phyloP scores from a whole-genome alignment of 2,888 invertebrate genomes.

The Melinaea menophilus region DNA sequence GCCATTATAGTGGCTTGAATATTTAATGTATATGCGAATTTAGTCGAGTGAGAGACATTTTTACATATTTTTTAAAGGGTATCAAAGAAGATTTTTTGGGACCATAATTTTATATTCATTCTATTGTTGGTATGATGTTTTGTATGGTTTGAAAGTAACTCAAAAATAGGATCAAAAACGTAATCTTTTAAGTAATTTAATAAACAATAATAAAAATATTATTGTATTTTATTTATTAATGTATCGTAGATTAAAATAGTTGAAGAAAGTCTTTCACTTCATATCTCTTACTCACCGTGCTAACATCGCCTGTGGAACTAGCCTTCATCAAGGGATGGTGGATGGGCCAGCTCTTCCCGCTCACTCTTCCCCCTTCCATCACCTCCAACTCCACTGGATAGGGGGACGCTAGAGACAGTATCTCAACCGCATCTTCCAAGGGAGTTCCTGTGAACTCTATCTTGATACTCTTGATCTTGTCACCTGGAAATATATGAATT shows the following conservation, averaged over 20 bases:
- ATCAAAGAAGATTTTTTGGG: no score
- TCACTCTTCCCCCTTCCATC: constrained; percentile 67
- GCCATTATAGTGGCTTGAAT: constrained; percentile 18
- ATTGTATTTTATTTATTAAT: no score
- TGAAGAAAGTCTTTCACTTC: no score
- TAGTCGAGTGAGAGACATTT: no score
- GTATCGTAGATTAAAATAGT: no score
- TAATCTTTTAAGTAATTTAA: no score
- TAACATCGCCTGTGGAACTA: constrained; percentile 85
- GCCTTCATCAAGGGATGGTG: constrained; percentile 89
- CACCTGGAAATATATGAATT: constrained; percentile 77
- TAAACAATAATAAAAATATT: no score
- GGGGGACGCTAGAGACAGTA: constrained; percentile 93
- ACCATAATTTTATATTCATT: no score
- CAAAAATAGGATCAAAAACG: no score
- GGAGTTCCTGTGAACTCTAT: constrained; percentile 93
- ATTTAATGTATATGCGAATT: constrained; percentile 4
- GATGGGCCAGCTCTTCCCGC: constrained; percentile 74
- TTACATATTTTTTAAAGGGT: no score
- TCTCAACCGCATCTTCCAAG: constrained; percentile 92
- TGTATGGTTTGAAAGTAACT: no score
- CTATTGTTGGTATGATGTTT: no score
- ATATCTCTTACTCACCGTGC: constrained; percentile 66
- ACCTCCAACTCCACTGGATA: constrained; percentile 91
- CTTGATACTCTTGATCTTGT: constrained; percentile 90